These are phyloP conservation scores for Tupaia tana DNA, from an alignment of 2,113 vertebrate species.

Conservation along the genomic window DNA sequence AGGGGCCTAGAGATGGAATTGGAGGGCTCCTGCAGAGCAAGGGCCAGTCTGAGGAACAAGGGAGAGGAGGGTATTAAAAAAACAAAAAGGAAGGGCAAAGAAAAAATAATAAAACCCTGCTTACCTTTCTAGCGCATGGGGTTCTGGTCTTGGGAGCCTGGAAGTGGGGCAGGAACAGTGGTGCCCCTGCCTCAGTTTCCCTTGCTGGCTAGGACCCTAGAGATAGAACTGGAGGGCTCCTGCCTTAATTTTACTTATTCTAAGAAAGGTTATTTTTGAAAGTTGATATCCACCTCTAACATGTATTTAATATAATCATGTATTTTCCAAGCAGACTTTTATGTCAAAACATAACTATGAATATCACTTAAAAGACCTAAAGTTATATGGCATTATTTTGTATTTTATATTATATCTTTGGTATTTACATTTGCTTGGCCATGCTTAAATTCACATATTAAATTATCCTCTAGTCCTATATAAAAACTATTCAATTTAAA, in stretches of 20 bases:
- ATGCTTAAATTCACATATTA: background rate
- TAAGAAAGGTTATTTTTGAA: background rate
- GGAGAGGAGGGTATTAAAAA: background rate
- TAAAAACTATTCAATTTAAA: background rate
- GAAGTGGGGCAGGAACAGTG: too few relatives aligned
- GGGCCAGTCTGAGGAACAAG: too few relatives aligned
- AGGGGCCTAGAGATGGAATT: too few relatives aligned
- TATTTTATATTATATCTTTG: background rate
- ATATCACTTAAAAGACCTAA: background rate
- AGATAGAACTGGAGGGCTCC: too few relatives aligned
- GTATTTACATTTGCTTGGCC: background rate
- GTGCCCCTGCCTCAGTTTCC: too few relatives aligned
- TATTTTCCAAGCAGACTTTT: background rate
- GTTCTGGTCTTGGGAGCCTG: too few relatives aligned
- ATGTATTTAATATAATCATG: background rate
- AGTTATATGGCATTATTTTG: background rate
- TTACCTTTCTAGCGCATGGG: too few relatives aligned
- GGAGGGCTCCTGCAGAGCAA: too few relatives aligned
- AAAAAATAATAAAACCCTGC: too few relatives aligned
- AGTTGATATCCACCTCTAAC: background rate
- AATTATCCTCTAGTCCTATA: background rate
- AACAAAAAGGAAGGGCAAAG: background rate
- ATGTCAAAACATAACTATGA: background rate
- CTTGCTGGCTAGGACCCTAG: too few relatives aligned
- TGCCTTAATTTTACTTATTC: background rate